These are phyloP conservation scores for Biston betularia DNA, from an alignment of 2,888 invertebrate species.

Conservation along the genomic window DNA sequence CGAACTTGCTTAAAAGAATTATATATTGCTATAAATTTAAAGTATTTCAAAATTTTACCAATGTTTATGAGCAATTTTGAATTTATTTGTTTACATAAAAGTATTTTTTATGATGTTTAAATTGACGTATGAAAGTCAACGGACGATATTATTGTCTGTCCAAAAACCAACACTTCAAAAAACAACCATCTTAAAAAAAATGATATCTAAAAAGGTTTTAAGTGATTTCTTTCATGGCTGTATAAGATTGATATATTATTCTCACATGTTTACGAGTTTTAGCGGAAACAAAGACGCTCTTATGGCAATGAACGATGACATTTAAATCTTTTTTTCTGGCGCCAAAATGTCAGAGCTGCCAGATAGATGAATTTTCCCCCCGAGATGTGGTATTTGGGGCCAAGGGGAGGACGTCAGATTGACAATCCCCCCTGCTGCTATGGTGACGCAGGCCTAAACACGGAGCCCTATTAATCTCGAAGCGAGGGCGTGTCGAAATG, in stretches of 20 bases:
- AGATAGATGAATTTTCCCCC: conserved; percentile 74
- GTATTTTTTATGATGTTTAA: neutral
- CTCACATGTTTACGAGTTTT: too few relatives aligned
- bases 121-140: conserved; percentile 1
- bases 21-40: neutral
- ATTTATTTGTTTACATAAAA: neutral
- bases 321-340: conserved; percentile 57
- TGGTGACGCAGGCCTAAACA: conserved; percentile 80
- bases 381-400: conserved; percentile 81
- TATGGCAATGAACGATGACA: conserved; percentile 49
- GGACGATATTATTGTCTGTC: neutral
- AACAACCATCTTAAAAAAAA: neutral
- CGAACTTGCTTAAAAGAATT: neutral
- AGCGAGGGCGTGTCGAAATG: conserved; percentile 75
- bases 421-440: conserved; percentile 72
- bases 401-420: conserved; percentile 63
- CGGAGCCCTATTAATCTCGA: conserved; percentile 79
- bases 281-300: too few relatives aligned
- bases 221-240: too few relatives aligned
- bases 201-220: too few relatives aligned
- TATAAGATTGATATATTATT: too few relatives aligned
- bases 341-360: conserved; percentile 64
- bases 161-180: neutral
- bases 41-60: neutral
- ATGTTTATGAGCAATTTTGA: neutral